Evolutionary conservation across 2,888 invertebrate species (phyloP).

Genomic region (Chaetoderma sp.): DNA sequence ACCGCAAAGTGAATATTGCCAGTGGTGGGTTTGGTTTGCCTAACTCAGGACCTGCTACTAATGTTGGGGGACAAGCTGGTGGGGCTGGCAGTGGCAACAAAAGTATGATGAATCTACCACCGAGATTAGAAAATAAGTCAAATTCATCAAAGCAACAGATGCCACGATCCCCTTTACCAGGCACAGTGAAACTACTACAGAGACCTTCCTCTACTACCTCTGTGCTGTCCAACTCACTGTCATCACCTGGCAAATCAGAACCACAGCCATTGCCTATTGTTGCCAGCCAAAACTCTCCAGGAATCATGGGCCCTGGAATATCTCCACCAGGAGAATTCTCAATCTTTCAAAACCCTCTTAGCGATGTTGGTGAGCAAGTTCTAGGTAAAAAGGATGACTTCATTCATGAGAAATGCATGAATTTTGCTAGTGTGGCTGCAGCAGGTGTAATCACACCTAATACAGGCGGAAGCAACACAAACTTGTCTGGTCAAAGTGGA

Average conservation of each 20-base stretch:
- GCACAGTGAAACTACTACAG: slow-evolving; percentile 19
- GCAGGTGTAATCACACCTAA: slow-evolving; percentile 44
- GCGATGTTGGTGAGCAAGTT: slow-evolving; percentile 73
- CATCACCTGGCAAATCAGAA: background rate
- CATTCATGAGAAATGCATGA: slow-evolving; percentile 71
- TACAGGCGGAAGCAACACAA: background rate
- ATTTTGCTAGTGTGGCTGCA: slow-evolving; percentile 79
- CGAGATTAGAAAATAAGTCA: background rate
- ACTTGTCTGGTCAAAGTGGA: background rate
- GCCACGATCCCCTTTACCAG: background rate
- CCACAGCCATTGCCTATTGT: background rate
- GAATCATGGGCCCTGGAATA: slow-evolving; percentile 8
- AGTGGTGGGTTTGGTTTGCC: background rate
- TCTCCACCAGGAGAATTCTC: slow-evolving; percentile 81
- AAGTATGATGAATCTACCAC: no score
- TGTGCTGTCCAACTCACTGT: background rate
- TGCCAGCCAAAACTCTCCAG: background rate
- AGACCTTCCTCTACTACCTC: slow-evolving; percentile 7
- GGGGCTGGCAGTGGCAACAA: no score
- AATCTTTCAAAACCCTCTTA: slow-evolving; percentile 84
- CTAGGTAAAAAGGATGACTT: slow-evolving; percentile 60
- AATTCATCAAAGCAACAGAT: background rate
- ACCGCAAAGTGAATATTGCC: background rate
- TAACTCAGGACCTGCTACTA: background rate
- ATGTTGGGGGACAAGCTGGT: background rate